phyloP scores from a whole-genome alignment of 2,888 invertebrate genomes.

The Standfussiana lucernea region DNA sequence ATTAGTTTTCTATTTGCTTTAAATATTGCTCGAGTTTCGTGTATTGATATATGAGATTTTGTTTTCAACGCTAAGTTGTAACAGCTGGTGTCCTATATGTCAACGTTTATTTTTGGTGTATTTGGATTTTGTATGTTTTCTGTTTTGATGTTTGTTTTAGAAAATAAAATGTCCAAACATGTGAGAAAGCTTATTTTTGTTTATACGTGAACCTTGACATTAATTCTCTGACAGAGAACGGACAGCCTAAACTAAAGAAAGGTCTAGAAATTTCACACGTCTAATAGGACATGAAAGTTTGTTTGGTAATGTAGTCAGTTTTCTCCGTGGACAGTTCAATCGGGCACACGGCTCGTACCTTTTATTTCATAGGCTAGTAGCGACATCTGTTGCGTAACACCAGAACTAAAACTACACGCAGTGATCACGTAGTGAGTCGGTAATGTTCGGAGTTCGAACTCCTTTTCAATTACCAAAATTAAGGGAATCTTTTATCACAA shows the following conservation, averaged over 20 bases:
- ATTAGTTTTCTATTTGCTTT: constrained; percentile 78
- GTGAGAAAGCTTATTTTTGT: neutral
- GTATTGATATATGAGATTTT: constrained; percentile 60
- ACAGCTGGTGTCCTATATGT: constrained; percentile 48
- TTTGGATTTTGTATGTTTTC: neutral
- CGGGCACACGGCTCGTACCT: neutral
- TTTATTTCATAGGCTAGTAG: neutral
- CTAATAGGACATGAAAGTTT: neutral
- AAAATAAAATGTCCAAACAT: constrained; percentile 10
- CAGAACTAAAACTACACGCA: neutral
- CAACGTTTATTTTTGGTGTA: constrained; percentile 36
- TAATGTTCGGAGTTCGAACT: neutral
- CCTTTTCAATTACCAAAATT: too few relatives aligned
- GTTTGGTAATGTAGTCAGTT: neutral
- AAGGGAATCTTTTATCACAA: neutral
- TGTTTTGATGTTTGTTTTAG: constrained; percentile 1
- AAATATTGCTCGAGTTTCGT: constrained; percentile 53
- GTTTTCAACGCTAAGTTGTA: constrained; percentile 41
- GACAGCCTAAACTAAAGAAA: neutral
- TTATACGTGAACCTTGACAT: neutral
- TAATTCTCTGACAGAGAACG: neutral
- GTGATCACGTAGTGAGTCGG: neutral
- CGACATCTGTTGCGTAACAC: constrained; percentile 15
- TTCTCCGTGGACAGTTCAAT: neutral
- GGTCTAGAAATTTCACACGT: neutral